Conservation (phyloP, 30 jellyfish, hydroid and myxozoan genomes). For the Pseudorhiza aurosa region DNA sequence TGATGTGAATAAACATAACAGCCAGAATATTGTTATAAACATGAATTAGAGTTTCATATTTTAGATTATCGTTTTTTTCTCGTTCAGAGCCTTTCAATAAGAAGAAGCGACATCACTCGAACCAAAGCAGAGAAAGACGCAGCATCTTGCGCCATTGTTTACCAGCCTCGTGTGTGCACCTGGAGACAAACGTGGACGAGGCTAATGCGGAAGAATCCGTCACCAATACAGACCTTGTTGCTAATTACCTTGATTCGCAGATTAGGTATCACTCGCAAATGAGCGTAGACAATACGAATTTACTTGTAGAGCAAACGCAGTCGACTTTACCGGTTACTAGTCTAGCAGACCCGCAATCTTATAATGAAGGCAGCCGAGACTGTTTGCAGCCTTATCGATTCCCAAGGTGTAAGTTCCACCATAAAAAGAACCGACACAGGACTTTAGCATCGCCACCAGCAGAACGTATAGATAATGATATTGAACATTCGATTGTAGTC, state of each 20-base stretch:
- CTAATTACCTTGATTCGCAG: slow-evolving; percentile 8
- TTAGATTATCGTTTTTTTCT: neutral
- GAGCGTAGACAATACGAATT: slow-evolving; percentile 12
- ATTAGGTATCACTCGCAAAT: slow-evolving; percentile 4
- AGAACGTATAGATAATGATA: slow-evolving; percentile 26
- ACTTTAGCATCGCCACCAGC: slow-evolving; percentile 31
- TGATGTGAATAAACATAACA: no score
- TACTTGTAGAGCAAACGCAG: slow-evolving; percentile 12
- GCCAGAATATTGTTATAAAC: no score
- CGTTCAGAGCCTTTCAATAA: slow-evolving; percentile 61
- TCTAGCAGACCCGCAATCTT: slow-evolving; percentile 29
- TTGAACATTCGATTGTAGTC: slow-evolving; percentile 76
- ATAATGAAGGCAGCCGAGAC: slow-evolving; percentile 44
- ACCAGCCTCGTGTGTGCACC: slow-evolving; percentile 31
- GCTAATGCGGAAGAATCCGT: slow-evolving; percentile 35
- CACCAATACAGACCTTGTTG: slow-evolving; percentile 3
- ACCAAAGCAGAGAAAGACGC: slow-evolving; percentile 9
- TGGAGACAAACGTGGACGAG: slow-evolving; percentile 28
- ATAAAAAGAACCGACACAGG: slow-evolving; percentile 59
- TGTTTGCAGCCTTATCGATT: slow-evolving; percentile 69
- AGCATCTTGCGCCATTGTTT: slow-evolving; percentile 32
- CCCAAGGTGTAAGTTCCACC: slow-evolving; percentile 78
- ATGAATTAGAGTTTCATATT: neutral
- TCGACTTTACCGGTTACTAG: slow-evolving; percentile 21
- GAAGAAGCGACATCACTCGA: slow-evolving; percentile 22